These are phyloP conservation scores for Drosophila lini DNA, from an alignment of 1,140 invertebrate species.

Conservation along the genomic window DNA sequence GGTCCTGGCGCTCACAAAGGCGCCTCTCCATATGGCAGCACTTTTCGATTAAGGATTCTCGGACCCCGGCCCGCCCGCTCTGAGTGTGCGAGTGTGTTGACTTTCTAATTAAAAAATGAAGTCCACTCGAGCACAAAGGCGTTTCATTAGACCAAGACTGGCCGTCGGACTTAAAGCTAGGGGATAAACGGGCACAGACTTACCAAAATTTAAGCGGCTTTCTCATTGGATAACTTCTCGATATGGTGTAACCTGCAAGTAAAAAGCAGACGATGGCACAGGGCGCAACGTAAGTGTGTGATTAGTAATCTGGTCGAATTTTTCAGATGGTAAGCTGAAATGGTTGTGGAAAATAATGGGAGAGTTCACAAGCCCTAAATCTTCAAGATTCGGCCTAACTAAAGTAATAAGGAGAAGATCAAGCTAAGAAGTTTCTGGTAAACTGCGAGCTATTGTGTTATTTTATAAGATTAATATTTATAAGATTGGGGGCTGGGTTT, in stretches of 20 bases:
- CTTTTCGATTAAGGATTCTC: slow-evolving; percentile 51
- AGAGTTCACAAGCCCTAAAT: slow-evolving; percentile 18
- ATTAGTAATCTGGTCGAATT: slow-evolving; percentile 72
- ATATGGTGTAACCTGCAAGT: slow-evolving; percentile 84
- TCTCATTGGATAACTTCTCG: slow-evolving; percentile 84
- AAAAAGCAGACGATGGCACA: slow-evolving; percentile 69
- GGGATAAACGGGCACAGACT: slow-evolving; percentile 46
- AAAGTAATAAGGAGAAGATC: background rate
- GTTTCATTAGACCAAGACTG: slow-evolving; percentile 51
- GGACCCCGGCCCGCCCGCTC: background rate
- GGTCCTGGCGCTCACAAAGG: slow-evolving; percentile 50
- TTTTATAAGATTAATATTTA: slow-evolving; percentile 51
- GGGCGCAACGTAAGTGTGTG: slow-evolving; percentile 65
- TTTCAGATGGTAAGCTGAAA: slow-evolving; percentile 46
- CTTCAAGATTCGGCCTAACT: slow-evolving; percentile 2
- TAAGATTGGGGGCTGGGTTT: slow-evolving; percentile 2
- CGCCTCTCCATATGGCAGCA: slow-evolving; percentile 54
- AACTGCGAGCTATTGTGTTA: slow-evolving; percentile 4
- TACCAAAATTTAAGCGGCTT: slow-evolving; percentile 84
- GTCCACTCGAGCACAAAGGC: slow-evolving; percentile 59
- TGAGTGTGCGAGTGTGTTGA: slow-evolving; percentile 51
- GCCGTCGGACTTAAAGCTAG: slow-evolving; percentile 40
- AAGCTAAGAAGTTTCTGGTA: background rate
- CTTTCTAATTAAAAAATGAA: slow-evolving; percentile 79
- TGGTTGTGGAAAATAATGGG: slow-evolving; percentile 15